Percentiles rank a stretch among this genome's conserved stretches.
These are phyloP conservation scores for Eubasilissa regina DNA, from an alignment of 1,140 invertebrate species.

Conservation along the genomic window DNA sequence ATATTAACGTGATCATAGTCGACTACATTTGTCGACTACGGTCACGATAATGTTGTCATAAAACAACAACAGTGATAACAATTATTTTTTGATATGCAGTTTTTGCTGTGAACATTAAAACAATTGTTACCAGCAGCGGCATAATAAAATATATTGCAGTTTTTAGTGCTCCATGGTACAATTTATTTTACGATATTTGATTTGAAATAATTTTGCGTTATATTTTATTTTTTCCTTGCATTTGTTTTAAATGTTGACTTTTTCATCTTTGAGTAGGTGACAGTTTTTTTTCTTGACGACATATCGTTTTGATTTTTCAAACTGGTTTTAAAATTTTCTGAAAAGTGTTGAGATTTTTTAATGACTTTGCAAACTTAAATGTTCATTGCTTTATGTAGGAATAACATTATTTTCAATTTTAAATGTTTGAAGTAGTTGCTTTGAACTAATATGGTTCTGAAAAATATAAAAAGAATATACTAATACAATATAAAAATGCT, in stretches of 20 bases:
- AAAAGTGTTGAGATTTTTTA: background rate
- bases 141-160: no score
- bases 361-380: background rate
- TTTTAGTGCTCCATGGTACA: background rate
- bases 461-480: background rate
- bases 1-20: no score
- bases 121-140: no score
- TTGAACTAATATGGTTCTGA: background rate
- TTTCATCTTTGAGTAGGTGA: background rate
- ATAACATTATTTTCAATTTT: background rate
- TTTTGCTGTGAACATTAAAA: no score
- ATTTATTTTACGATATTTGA: background rate
- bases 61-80: no score
- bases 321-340: background rate
- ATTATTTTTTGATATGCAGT: no score
- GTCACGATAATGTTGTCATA: no score
- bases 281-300: background rate
- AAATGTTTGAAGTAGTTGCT: background rate
- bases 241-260: background rate
- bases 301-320: conserved; percentile 1
- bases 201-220: conserved; percentile 8
- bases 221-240: conserved; percentile 5
- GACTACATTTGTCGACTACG: no score
- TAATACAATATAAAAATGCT: no score
- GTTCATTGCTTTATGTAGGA: background rate